A percentile compares a stretch with the other conserved stretches of the same genome.
Evolutionary conservation across 2,888 invertebrate genomes (phyloP).

Genomic region (Andrena fulva): DNA sequence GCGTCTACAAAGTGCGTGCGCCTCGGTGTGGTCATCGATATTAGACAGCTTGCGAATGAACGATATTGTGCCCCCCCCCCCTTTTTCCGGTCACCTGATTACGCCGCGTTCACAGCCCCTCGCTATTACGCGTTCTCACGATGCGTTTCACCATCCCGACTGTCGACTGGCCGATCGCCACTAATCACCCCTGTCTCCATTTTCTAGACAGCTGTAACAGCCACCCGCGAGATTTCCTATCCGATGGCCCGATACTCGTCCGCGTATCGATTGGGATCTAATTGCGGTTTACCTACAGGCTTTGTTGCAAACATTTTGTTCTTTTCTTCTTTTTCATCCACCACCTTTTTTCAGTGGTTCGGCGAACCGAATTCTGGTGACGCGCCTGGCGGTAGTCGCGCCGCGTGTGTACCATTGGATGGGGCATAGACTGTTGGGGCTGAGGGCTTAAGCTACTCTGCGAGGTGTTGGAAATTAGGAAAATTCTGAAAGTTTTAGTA

Average conservation of each 20-base stretch:
- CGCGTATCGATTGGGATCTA: slow-evolving; percentile 13
- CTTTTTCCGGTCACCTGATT: slow-evolving; percentile 52
- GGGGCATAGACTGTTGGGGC: no score
- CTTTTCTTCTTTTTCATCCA: background rate
- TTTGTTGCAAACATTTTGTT: background rate
- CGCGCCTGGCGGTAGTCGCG: no score
- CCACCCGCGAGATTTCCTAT: slow-evolving; percentile 15
- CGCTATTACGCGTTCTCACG: slow-evolving; percentile 51
- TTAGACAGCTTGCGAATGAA: slow-evolving; percentile 81
- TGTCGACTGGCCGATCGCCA: slow-evolving; percentile 36
- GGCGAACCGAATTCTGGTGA: no score
- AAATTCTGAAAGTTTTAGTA: no score
- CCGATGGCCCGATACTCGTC: slow-evolving; percentile 24
- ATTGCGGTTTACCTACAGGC: slow-evolving; percentile 5
- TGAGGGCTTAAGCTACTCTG: no score
- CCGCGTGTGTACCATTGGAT: no score
- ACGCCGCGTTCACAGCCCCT: slow-evolving; percentile 53
- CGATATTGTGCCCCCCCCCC: slow-evolving; percentile 43
- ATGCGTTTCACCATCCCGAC: slow-evolving; percentile 31
- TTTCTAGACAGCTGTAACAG: background rate
- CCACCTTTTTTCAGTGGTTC: background rate
- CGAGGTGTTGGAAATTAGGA: no score
- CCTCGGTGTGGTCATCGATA: slow-evolving; percentile 79
- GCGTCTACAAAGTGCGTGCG: slow-evolving; percentile 73
- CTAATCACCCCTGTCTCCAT: slow-evolving; percentile 16